Evolutionary conservation across 2,113 vertebrate species (phyloP), one percentile per base, ranked within the genome.

Genomic region (Abramis brama): DNA sequence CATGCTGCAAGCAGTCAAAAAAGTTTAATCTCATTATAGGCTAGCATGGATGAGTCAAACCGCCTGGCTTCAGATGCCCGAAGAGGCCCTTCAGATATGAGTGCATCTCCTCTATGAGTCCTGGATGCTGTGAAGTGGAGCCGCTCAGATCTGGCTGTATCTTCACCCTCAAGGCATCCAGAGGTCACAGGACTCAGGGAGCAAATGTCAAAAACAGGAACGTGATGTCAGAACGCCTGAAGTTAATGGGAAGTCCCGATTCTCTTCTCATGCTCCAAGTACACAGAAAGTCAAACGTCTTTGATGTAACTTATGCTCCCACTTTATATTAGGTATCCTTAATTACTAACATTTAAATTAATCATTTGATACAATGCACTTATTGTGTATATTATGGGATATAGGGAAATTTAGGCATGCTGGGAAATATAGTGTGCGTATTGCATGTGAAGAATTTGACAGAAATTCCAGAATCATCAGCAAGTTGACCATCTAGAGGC

Each of bases 11-110:
- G 85, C 79, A 82, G 85, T 81, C 85, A 82, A 62, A 86, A 82
- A 79, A 73, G 79, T 86, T 86, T 86, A 86, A 86, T 86, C 85
- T 86, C 57, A 74, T 82, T 86, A 86, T 62, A 60, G 57, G 74
- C 85, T 82, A 43, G 85, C 70, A 82, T 55, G 79, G 70, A 45
- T 75, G 57, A 64, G 85, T 74, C 68, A 75, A 82, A 74, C 55
- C 19, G 57, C 85, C 85, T 27, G 55, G 27, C 39, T 76, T 76
- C 78, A 74, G 45, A 76, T 62, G 85, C 85, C 68, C 17, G 27
- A n/a, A 81, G 78, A 82, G 47, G 57, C 79, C 85, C 30, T 86
- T 83, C 66, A 83, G 81, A 57, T 83, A 39, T 71, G 47, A 57
- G 19, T 36, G 39, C 60, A 81, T 81, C 79, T 64, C 19, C 21